Evolutionary conservation across 2,113 vertebrate genomes (phyloP), one percentile per base, ranked within the genome.

Genomic region (Porphyrio hochstetteri): DNA sequence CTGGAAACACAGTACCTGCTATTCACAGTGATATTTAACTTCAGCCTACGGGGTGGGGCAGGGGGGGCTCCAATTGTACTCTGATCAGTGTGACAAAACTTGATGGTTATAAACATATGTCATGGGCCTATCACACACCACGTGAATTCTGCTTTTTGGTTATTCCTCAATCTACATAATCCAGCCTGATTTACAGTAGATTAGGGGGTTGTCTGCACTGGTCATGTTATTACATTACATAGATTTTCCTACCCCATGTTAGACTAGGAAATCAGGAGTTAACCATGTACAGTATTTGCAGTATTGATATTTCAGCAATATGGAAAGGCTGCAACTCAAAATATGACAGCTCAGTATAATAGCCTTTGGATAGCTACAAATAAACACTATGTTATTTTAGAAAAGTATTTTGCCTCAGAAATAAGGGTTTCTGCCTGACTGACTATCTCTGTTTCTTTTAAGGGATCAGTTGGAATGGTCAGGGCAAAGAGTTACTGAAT

Each of bases 261-360:
- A 38, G 23, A 50, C 23, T 33, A 56, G 81, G 48, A 93, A 64
- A 87, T 24, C 19, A 52, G 71, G 77, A 75, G 74, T 77, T 87
- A 89, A 89, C 42, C 24, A 2, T 28, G 44, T 27, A 25, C n/a
- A 50, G 21, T 46, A 35, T 33, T 38, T 11, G 44, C 5, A 76
- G 35, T 63, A 82, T 59, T 90, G 82, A 13, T 82, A 65, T 68
- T 91, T 79, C 53, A 72, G 64, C 61, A 79, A n/a, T 35, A 64
- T 16, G 3, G 72, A 91, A 92, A 93, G 67, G 48, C 50, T 82
- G 61, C 38, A 56, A 60, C 38, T 89, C 65, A 79, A 92, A 92
- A 94, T 64, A 59, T 25, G 61, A 68, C 38, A 93, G 36, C 70
- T 91, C 65, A 87, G 78, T 82, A 91, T 33, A 85, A 89, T 84